phyloP scores from a whole-genome alignment of 2,113 vertebrate species.

The Alethe diademata region DNA sequence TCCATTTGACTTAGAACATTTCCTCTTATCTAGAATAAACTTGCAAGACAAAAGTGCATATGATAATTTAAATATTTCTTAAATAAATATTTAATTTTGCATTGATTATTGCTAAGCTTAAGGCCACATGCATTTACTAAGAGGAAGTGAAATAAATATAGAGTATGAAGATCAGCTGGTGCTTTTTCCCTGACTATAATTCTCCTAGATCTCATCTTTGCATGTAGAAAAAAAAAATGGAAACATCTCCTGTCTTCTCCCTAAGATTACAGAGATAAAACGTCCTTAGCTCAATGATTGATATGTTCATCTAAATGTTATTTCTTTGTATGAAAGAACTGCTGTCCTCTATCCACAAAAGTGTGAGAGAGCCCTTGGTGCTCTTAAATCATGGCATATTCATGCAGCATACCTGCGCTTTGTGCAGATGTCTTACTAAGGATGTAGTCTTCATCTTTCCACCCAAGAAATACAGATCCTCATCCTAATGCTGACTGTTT shows the following conservation, averaged over 20 bases:
- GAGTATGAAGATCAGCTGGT: background rate
- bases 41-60: background rate
- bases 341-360: background rate
- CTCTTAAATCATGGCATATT: background rate
- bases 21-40: constrained; percentile 25
- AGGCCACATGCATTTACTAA: background rate
- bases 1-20: constrained; percentile 25
- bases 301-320: background rate
- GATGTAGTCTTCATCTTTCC: background rate
- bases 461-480: background rate
- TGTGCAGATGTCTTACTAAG: background rate
- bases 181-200: background rate
- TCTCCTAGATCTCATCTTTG: background rate
- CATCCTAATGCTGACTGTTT: background rate
- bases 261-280: constrained; percentile 25
- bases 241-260: background rate
- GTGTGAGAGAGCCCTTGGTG: background rate
- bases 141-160: background rate
- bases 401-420: background rate
- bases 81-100: constrained; percentile 49
- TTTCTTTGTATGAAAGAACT: constrained; percentile 15
- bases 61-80: background rate
- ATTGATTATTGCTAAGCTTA: background rate
- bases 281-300: background rate
- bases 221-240: background rate